Base-by-base conservation (phyloP, 2,113 vertebrate genomes). In the Cyprinodon tularosa region DNA sequence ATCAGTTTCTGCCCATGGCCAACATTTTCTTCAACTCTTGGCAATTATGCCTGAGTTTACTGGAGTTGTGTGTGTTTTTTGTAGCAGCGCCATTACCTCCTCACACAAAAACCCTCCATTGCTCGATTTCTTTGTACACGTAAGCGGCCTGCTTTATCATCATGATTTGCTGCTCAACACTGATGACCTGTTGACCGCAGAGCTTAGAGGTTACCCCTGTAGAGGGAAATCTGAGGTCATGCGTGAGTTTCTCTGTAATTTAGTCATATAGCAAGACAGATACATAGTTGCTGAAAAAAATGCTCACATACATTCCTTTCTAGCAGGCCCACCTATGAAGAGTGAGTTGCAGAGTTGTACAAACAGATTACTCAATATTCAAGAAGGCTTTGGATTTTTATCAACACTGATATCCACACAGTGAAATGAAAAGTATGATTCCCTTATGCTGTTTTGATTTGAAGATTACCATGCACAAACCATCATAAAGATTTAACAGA, bases 261-360 rank as follows among this genome's bases (percentile, higher is more conserved):
- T 87, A 75, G 75, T 82, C 62, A 71, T 39, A 59, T 29, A 76
- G 83, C 53, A 71, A 78, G 66, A 63, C 60, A 66, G 71, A 83
- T 76, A 39, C 59, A 57, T 9, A 53, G 50, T 9, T 66, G 70
- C 20, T 44, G 61, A 71, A 67, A 82, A 74, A 88, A 84, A 80
- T 69, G 76, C 72, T 88, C 70, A 82, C 72, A 85, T 68, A 80
- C 87, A 90, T 92, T 89, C 77, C 87, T 73, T 73, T 50, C 62
- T 84, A 87, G 86, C 72, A 84, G 84, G 85, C 84, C 89, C 87
- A 92, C 86, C 88, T 83, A 89, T 81, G 88, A 83, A 83, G 85
- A 82, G 63, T 68, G 72, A 76, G 69, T 71, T 83, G 78, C 68
- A 84, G 81, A 60, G 78, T 68, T 78, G 80, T 63, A n/a, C 17